Evolutionary conservation across 2,113 vertebrate genomes (phyloP).

Genomic region (Paedocypris sp.): DNA sequence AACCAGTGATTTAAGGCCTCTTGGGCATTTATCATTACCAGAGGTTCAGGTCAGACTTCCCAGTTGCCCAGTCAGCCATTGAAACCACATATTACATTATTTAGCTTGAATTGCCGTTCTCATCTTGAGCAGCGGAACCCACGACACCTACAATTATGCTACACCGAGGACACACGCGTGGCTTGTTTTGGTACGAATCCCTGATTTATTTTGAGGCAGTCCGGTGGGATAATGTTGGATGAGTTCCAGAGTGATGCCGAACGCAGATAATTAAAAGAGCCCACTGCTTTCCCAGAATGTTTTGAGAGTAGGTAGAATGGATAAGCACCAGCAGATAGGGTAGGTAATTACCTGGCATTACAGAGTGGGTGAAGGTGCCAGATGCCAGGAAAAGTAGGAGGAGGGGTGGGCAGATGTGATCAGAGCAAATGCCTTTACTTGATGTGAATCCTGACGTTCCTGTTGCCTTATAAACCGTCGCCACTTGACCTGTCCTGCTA

Average conservation of each 20-base stretch:
- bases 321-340: conserved; percentile 35
- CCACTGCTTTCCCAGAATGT: conserved; percentile 20
- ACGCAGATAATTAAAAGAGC: conserved; percentile 33
- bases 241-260: conserved; percentile 17
- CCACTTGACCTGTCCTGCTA: neutral
- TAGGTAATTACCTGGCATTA: conserved; percentile 36
- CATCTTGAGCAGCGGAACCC: conserved; percentile 4
- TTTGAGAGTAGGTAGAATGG: conserved; percentile 31
- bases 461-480: conserved; percentile 13
- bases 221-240: conserved; percentile 15
- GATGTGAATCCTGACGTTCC: conserved; percentile 1
- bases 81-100: conserved; percentile 6
- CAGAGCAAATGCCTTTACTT: conserved; percentile 1
- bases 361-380: conserved; percentile 27
- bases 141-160: conserved; percentile 3
- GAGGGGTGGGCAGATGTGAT: conserved; percentile 3
- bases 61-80: conserved; percentile 3
- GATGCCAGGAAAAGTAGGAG: conserved; percentile 16
- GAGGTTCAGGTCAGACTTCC: conserved; percentile 23
- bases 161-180: conserved; percentile 9
- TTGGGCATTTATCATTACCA: conserved; percentile 30
- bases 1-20: conserved; percentile 28
- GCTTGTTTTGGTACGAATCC: conserved; percentile 24
- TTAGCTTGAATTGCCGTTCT: conserved; percentile 4
- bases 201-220: conserved; percentile 29